Conservation (phyloP, 2,888 invertebrate species). For the Helicoverpa assulta region DNA sequence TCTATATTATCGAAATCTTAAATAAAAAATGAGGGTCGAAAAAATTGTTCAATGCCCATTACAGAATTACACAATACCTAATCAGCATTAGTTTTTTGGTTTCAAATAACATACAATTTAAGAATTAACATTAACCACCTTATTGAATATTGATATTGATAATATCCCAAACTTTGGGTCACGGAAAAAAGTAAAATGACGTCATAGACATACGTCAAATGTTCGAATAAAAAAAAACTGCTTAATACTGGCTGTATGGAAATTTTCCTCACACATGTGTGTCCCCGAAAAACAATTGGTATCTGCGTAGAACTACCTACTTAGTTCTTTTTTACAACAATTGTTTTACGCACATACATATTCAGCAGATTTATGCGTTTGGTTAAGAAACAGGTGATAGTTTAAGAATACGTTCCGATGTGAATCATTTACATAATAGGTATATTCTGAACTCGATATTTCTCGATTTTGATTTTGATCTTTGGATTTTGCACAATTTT, state of each 20-base stretch:
- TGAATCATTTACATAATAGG: conserved; percentile 29
- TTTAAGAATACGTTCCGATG: conserved; percentile 24
- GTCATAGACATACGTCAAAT: conserved; percentile 20
- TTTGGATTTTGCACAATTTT: conserved; percentile 7
- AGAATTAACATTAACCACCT: neutral
- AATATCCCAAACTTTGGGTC: conserved; percentile 1
- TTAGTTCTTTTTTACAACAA: conserved; percentile 48
- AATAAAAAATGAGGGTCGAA: too few relatives aligned
- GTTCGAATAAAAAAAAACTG: conserved; percentile 20
- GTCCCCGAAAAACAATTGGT: conserved; percentile 61
- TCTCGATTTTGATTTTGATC: neutral
- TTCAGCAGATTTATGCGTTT: conserved; percentile 21
- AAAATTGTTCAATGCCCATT: too few relatives aligned
- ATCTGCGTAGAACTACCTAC: conserved; percentile 29
- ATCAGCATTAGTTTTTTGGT: neutral
- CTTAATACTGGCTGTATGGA: conserved; percentile 40
- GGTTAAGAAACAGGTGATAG: conserved; percentile 12
- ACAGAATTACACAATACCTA: neutral
- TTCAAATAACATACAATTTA: neutral
- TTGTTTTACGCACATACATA: conserved; percentile 31
- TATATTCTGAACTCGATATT: conserved; percentile 7
- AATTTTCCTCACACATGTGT: conserved; percentile 66
- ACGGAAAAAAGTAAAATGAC: neutral
- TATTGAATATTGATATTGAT: too few relatives aligned
- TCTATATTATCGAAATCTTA: too few relatives aligned